Evolutionary conservation across 2,113 vertebrate species (phyloP).

Genomic region (Microcebus lehilahytsara): DNA sequence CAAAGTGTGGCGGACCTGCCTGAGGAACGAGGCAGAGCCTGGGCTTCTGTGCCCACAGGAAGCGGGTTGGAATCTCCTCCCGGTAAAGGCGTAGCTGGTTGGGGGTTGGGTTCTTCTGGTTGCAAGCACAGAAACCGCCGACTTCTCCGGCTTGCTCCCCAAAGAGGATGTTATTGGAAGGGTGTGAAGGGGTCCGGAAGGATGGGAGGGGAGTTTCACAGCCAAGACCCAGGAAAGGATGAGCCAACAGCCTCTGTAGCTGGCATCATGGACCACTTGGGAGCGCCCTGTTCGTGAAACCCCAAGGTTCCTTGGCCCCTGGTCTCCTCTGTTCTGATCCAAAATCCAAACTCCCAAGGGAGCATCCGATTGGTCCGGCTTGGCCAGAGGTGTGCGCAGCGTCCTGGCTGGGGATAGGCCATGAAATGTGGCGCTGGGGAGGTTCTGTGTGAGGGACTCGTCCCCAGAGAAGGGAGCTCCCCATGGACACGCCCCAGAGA

Average conservation of each 20-base stretch:
- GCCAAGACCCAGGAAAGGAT: background rate
- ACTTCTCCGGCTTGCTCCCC: background rate
- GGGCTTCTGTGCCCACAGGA: accelerated
- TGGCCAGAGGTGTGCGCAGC: background rate
- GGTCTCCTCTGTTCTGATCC: background rate
- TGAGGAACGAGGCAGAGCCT: background rate
- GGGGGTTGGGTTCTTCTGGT: background rate
- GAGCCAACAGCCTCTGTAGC: background rate
- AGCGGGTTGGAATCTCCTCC: background rate
- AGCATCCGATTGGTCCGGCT: background rate
- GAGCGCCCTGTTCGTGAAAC: background rate
- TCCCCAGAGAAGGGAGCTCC: background rate
- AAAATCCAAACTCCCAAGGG: background rate
- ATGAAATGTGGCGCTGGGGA: accelerated
- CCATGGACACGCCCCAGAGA: background rate
- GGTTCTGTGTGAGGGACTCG: background rate
- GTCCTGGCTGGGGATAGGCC: background rate
- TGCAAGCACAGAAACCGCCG: background rate
- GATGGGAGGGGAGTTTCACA: background rate
- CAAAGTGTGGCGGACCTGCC: background rate
- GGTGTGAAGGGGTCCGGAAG: background rate
- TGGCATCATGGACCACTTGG: background rate
- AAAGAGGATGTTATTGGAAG: background rate
- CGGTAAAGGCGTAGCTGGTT: background rate
- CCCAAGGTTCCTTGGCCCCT: accelerated